Evolutionary conservation across 2,797 vertebrate genomes (phyloP).

Genomic region (Sus cebifrons): DNA sequence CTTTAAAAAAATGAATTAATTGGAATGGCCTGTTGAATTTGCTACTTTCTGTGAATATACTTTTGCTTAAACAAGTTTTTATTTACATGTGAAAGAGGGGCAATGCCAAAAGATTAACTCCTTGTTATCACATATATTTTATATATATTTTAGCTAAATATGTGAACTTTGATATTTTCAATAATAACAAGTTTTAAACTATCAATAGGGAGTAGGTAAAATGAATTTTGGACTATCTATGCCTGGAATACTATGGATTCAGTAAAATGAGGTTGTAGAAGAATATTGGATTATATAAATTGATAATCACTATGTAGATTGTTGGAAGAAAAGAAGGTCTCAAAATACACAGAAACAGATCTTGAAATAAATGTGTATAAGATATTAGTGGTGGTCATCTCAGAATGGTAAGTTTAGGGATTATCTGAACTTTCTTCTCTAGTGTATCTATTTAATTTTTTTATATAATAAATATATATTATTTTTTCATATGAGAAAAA

Average conservation of each 20-base stretch:
- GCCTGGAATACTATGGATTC: not conserved
- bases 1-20: conserved; percentile 1
- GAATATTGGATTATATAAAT: conserved; percentile 29
- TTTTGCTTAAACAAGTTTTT: conserved; percentile 17
- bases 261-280: not conserved
- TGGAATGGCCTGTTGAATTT: not conserved
- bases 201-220: not conserved
- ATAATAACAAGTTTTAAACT: not conserved
- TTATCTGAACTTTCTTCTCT: not conserved
- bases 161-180: not conserved
- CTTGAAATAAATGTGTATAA: not conserved
- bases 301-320: not conserved
- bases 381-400: not conserved
- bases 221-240: conserved; percentile 1
- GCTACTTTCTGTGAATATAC: conserved; percentile 4
- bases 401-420: not conserved
- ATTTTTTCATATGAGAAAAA: conserved; percentile 22
- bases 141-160: conserved; percentile 23
- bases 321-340: not conserved
- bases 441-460: not conserved
- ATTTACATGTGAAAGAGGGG: not conserved
- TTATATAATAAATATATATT: not conserved
- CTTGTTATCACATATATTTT: not conserved
- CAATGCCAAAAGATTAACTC: not conserved
- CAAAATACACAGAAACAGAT: not conserved